Base-by-base conservation (phyloP, 1,140 invertebrate genomes). In the Brachionus calyciflorus region DNA sequence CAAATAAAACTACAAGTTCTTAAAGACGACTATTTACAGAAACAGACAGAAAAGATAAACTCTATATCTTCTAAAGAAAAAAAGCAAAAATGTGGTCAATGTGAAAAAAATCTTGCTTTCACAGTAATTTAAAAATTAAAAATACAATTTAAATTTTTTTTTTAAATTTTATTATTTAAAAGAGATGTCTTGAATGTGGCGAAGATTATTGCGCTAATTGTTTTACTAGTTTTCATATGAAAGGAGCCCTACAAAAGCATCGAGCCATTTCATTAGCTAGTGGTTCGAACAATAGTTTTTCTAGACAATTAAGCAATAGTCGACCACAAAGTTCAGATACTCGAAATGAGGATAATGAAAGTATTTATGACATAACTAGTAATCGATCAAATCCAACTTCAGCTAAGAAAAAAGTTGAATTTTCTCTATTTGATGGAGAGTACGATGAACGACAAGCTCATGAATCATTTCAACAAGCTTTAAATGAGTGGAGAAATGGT, bases 221-320 rank as follows among this genome's bases (percentile, higher is more conserved):
- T 78, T 85, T 85, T 77, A 80, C 83, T 55, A 79, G 82, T 6
- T 85, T 85, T 76, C 84, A 85, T 79, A 73, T 84, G 21, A 84
- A 82, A 78, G 84, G 84, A 26, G 83, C 83, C 30, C 79, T 85
- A 14, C 83, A 83, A 76, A 82, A 83, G 78, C 84, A 85, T 40
- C 80, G 84, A 76, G 83, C 82, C 55, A 79, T 83, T 1, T 81
- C 84, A n/a, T 19, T 85, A 79, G 57, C 82, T 81, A 80, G 14
- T 30, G 49, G 33, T 44, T 33, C 60, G 28, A 40, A 26, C 44
- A 19, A 21, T 30, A 65, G 24, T 28, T 21, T 60, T 24, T 26
- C 12, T 41, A 19, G 14, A 46, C 28, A 55, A 77, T 7, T n/a
- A 28, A 55, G n/a, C n/a, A n/a, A n/a, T n/a, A n/a, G 14, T 70